Evolutionary conservation across 2,113 vertebrate species (phyloP), one percentile per base, ranked within the genome.

Genomic region (Triplophysa rosa): DNA sequence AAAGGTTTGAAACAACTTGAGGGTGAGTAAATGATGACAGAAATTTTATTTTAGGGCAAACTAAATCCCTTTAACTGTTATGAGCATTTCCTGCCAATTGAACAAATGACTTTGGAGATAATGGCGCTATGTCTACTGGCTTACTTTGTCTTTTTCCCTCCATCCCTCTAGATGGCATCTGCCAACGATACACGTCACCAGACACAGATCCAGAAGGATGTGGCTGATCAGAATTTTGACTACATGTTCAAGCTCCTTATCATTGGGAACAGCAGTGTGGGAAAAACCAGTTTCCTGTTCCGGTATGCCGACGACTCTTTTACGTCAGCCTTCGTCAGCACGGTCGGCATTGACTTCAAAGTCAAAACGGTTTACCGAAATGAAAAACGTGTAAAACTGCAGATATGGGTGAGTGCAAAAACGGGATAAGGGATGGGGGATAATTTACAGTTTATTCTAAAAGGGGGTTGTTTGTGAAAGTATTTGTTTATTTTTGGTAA

Each of bases 221-320:
- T 94, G 0, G 94, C 94, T 0, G 95, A 97, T 87, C 96, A 96
- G 85, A 97, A 95, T 86, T 96, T 97, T 17, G 96, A 97, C 88
- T 96, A 95, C 89, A 97, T 97, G 96, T 96, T 97, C 81, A 97
- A 97, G 85, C 89, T 97, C 61, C 88, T 97, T 33, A 93, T 96
- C 76, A 96, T 96, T 0, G 95, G 95, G 9, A 96, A 96, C 89
- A 96, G 94, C 91, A 95, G 94, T 0, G 95, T 95, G 86, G 96
- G 96, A 14, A 97, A 97, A 88, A 97, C 96, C 0, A 95, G 95
- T 40, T 96, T 97, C 86, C 89, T 97, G 49, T 97, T 97, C 90
- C 95, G 96, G 63, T 97, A 94, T 0, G 94, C 95, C 0, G 95
- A 96, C 0, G 93, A 96, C 87, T 95, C 96, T 49, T 97, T 97